A percentile compares a stretch with the other conserved stretches of the same genome.
phyloP scores from a whole-genome alignment of 2,797 vertebrate species.

The Setipinna tenuifilis region DNA sequence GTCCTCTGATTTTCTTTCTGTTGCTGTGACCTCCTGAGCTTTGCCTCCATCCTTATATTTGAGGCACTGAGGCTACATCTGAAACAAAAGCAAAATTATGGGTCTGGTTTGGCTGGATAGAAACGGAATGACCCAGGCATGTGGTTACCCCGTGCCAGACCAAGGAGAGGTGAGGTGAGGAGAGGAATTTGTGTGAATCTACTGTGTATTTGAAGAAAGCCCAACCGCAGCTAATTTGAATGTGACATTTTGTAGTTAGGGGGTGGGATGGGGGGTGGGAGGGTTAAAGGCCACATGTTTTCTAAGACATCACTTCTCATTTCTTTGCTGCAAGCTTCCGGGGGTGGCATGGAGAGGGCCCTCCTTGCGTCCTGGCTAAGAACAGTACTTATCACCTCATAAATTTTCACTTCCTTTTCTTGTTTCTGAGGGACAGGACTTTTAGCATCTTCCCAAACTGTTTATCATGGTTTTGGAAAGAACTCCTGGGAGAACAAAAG shows the following conservation, averaged over 20 bases:
- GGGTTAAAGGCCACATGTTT: conserved; percentile 63
- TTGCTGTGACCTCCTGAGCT: conserved; percentile 73
- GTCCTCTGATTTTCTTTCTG: conserved; percentile 50
- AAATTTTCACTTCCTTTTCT: conserved; percentile 58
- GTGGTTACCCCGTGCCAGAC: conserved; percentile 76
- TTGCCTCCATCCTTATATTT: conserved; percentile 76
- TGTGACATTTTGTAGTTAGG: conserved; percentile 73
- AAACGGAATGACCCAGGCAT: conserved; percentile 78
- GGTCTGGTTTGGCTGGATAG: conserved; percentile 80
- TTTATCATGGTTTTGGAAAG: conserved; percentile 22
- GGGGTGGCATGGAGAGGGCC: conserved; percentile 37
- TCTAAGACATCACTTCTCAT: conserved; percentile 54
- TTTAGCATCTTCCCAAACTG: conserved; percentile 31
- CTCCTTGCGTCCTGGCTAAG: conserved; percentile 48
- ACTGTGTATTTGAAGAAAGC: conserved; percentile 75
- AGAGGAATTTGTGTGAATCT: conserved; percentile 79
- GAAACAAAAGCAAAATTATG: conserved; percentile 87
- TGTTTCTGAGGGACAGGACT: conserved; percentile 39
- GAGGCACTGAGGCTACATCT: conserved; percentile 79
- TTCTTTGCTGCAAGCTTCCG: conserved; percentile 56
- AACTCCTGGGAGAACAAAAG: not conserved
- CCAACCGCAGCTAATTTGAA: conserved; percentile 80
- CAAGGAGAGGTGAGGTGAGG: conserved; percentile 77
- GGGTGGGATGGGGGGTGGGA: conserved; percentile 56
- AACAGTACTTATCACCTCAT: conserved; percentile 66